A percentile compares a stretch with the other conserved stretches of the same genome.
phyloP scores from a whole-genome alignment of 2,113 vertebrate genomes.

The Ceyx cyanopectus region DNA sequence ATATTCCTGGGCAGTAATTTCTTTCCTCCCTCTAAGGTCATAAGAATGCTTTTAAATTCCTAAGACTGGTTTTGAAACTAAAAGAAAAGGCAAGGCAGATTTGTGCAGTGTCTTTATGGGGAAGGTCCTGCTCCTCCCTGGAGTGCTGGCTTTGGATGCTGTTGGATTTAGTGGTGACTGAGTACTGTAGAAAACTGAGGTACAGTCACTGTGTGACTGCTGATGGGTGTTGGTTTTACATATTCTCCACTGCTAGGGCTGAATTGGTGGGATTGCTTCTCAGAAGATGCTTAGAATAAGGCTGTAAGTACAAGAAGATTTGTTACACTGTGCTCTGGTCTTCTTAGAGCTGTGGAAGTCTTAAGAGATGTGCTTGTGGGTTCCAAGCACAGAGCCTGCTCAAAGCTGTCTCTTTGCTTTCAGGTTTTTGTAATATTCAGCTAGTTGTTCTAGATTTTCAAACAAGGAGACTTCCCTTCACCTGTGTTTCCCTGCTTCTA shows the following conservation, averaged over 20 bases:
- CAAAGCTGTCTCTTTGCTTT: not conserved
- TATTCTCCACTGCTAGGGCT: not conserved
- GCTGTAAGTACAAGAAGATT: not conserved
- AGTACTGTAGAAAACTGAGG: not conserved
- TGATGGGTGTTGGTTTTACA: not conserved
- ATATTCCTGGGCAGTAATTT: not conserved
- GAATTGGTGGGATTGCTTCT: not conserved
- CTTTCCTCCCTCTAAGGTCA: not conserved
- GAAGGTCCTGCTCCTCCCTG: not conserved
- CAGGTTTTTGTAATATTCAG: not conserved
- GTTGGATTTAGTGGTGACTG: not conserved
- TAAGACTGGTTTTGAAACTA: not conserved
- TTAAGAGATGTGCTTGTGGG: not conserved
- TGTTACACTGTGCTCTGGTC: not conserved
- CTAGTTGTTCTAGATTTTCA: not conserved
- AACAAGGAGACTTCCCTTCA: not conserved
- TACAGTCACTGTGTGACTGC: too few relatives aligned
- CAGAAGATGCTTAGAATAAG: not conserved
- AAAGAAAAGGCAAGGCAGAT: not conserved
- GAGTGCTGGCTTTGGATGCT: not conserved
- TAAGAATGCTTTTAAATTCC: not conserved
- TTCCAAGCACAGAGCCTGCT: not conserved
- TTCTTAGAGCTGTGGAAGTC: not conserved
- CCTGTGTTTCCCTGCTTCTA: not conserved
- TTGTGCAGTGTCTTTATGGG: not conserved